phyloP scores from a whole-genome alignment of 2,888 invertebrate species.

The Drosophila putrida region DNA sequence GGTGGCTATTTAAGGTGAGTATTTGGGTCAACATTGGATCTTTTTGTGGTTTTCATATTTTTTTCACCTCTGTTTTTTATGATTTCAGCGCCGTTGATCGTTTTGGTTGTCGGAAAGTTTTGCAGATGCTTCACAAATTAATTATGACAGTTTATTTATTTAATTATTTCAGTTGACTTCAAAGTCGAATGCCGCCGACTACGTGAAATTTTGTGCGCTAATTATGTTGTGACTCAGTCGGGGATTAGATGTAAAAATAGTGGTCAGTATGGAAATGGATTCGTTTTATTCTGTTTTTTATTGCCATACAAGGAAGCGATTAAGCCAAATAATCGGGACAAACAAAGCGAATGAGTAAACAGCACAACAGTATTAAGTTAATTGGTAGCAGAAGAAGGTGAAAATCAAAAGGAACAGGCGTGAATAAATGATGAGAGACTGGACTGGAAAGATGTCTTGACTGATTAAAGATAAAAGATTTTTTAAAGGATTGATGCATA shows the following conservation, averaged over 20 bases:
- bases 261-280: constrained; percentile 21
- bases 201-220: constrained; percentile 34
- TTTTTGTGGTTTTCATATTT: constrained; percentile 37
- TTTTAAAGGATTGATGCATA: not conserved
- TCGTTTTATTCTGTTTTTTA: not conserved
- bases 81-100: constrained; percentile 36
- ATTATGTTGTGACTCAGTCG: constrained; percentile 77
- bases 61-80: constrained; percentile 13
- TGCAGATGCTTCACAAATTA: constrained; percentile 69
- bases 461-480: not conserved
- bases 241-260: constrained; percentile 53
- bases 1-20: constrained; percentile 57
- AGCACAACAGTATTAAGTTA: not conserved
- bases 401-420: constrained; percentile 2
- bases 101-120: constrained; percentile 28
- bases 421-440: not conserved
- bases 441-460: not conserved
- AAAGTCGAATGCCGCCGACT: constrained; percentile 49
- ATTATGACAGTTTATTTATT: constrained; percentile 81
- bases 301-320: constrained; percentile 25
- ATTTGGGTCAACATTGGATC: constrained; percentile 71
- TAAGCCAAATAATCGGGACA: constrained; percentile 4
- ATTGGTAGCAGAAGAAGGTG: constrained; percentile 1
- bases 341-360: constrained; percentile 10
- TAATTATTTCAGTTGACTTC: constrained; percentile 69